Evolutionary conservation across 1,140 invertebrate genomes (phyloP), one percentile per base, ranked within the genome.

Genomic region (Apolygus lucorum): DNA sequence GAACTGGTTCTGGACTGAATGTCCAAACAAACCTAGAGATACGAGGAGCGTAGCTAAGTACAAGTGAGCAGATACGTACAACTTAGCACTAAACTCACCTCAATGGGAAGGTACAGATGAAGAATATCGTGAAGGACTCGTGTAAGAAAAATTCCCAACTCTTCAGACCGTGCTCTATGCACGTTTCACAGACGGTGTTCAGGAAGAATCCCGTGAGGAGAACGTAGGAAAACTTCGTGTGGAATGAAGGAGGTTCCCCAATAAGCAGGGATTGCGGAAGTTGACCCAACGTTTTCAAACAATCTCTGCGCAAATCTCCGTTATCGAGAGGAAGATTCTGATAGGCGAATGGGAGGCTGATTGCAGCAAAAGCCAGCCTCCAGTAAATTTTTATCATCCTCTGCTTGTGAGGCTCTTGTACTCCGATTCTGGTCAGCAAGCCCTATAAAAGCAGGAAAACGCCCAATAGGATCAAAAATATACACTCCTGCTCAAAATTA

Each of bases 261-360:
- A 42, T 42, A 17, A 42, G 54, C 11, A 59, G 54, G 22, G 54
- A 17, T 24, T 59, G 8, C 8, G 54, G 22, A 11, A 59, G 54
- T 21, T 59, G 2, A 22, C 4, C 54, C 54, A 59, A 59, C 8
- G 54, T 22, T 8, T 22, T 24, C 54, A 14, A 22, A 4, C 2
- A 22, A 59, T 59, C 4, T 11, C 11, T 4, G 22, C 2, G 22
- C 54, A 59, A 13, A 21, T 59, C 54, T 13, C 11, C 22, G 54
- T 59, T 21, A 4, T 22, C 22, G 4, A 59, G 22, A 59, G 54
- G 54, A 17, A 70, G 42, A n/a, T 70, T 64, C 25, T 70, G 62
- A 22, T 65, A 34, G n/a, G 68, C 62, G 28, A 70, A 70, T 21
- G 68, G 68, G 13, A 69, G n/a, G 34, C 28, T 65, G 22, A 70